Evolutionary conservation across 2,797 vertebrate genomes (phyloP), one percentile per base, ranked within the genome.

Genomic region (Falco concolor): DNA sequence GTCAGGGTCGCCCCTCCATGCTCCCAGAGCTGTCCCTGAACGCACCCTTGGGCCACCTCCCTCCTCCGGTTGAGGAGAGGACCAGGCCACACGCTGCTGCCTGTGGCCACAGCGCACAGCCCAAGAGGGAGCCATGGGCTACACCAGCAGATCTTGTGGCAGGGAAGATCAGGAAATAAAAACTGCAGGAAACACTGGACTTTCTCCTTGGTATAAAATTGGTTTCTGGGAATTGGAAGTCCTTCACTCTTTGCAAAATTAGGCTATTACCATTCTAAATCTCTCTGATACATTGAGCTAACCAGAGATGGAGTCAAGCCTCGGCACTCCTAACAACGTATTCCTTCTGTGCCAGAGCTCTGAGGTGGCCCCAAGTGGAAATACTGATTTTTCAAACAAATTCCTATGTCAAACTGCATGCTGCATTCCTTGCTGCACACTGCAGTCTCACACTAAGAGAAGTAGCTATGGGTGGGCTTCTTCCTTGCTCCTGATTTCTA

Each of bases 61-160:
- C 32, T 79, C 28, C 25, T 69, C 11, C 53, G 49, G 28, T 4
- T 65, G 64, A 38, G 53, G 21, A 59, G 32, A 32, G 45, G 25
- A 34, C 23, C 42, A 30, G 18, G 13, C 19, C 49, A 50, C 13
- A 9, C 0, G 0, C 18, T 18, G 15, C 59, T 83, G 34, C 30
- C 64, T 67, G 52, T 2, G 6, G 34, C 18, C 38, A 24, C 49
- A 63, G 34, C 49, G 21, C 27, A 19, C 8, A 8, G 3, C 32
- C 18, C 14, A 4, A 13, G 40, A 75, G 9, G 45, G 22, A 42
- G 28, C 3, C 3, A 0, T 44, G 91, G 21, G 69, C 76, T 70
- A 5, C 8, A 10, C 22, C 45, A 56, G 28, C 25, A 60, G 28
- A 32, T 76, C 57, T 61, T 9, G 17, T 4, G 8, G 30, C 11